phyloP scores from a whole-genome alignment of 2,113 vertebrate species.

The Chloropsis cyanopogon region DNA sequence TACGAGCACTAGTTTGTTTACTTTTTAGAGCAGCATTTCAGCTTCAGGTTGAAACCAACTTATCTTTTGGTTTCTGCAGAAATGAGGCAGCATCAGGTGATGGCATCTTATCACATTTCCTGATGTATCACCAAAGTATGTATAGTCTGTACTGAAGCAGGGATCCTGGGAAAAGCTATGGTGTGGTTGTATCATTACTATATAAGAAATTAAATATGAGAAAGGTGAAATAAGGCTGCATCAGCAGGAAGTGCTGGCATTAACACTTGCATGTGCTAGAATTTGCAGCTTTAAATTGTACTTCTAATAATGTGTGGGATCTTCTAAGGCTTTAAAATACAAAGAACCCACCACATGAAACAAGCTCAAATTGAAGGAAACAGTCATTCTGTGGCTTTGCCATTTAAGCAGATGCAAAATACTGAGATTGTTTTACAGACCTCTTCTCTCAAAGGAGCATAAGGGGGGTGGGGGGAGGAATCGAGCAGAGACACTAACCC shows the following conservation, averaged over 20 bases:
- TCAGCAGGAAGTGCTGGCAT: conserved; percentile 38
- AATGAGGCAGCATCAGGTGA: conserved; percentile 67
- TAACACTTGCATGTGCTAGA: conserved; percentile 58
- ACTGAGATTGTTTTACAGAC: conserved; percentile 16
- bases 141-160: conserved; percentile 61
- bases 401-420: conserved; percentile 24
- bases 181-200: conserved; percentile 9
- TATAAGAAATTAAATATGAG: neutral
- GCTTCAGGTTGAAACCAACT: conserved; percentile 64
- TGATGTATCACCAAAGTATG: conserved; percentile 64
- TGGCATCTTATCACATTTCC: conserved; percentile 66
- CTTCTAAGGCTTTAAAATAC: neutral
- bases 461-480: conserved; percentile 18
- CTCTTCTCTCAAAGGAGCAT: neutral
- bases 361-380: neutral
- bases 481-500: neutral
- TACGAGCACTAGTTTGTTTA: conserved; percentile 41
- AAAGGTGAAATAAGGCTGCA: conserved; percentile 26
- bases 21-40: conserved; percentile 59
- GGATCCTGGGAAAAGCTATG: conserved; percentile 44
- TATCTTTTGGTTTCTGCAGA: conserved; percentile 69
- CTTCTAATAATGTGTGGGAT: neutral
- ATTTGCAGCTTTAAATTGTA: conserved; percentile 23
- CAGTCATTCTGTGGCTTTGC: conserved; percentile 23
- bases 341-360: neutral